These are phyloP conservation scores for Palythoa grandis DNA, from an alignment of 92 coral and sea anemone species.

Conservation along the genomic window DNA sequence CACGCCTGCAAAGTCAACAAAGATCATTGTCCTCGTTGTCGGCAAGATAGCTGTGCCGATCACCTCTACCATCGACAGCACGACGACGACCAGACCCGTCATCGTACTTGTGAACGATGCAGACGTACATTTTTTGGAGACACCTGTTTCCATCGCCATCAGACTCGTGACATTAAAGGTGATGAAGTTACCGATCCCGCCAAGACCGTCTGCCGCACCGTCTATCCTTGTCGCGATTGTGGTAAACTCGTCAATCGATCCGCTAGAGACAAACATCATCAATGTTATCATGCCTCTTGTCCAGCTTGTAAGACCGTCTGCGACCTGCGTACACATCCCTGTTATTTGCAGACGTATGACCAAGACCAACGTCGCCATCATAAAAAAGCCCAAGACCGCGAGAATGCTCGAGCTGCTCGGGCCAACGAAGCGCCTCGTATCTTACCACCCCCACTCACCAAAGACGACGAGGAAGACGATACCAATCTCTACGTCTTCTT, in stretches of 20 bases:
- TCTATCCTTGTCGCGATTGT: too few relatives aligned
- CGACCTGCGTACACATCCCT: too few relatives aligned
- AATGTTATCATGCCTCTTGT: too few relatives aligned
- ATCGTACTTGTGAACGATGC: neutral
- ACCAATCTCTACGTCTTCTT: neutral
- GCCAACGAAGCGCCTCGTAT: neutral
- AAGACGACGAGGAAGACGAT: neutral
- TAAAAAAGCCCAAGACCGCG: neutral
- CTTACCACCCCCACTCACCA: neutral
- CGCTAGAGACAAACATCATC: too few relatives aligned
- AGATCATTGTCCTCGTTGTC: neutral
- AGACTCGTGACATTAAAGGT: too few relatives aligned
- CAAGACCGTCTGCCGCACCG: too few relatives aligned
- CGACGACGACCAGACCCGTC: neutral
- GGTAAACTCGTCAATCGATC: too few relatives aligned
- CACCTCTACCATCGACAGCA: neutral
- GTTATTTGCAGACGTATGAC: too few relatives aligned
- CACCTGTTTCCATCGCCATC: constrained; percentile 14
- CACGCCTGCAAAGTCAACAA: neutral
- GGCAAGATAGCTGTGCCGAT: neutral
- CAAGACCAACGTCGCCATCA: too few relatives aligned
- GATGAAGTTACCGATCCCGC: too few relatives aligned
- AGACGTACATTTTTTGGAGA: neutral
- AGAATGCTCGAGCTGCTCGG: neutral
- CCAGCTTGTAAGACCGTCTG: too few relatives aligned